phyloP scores from a whole-genome alignment of 2,888 invertebrate species.

The Oligia strigilis region DNA sequence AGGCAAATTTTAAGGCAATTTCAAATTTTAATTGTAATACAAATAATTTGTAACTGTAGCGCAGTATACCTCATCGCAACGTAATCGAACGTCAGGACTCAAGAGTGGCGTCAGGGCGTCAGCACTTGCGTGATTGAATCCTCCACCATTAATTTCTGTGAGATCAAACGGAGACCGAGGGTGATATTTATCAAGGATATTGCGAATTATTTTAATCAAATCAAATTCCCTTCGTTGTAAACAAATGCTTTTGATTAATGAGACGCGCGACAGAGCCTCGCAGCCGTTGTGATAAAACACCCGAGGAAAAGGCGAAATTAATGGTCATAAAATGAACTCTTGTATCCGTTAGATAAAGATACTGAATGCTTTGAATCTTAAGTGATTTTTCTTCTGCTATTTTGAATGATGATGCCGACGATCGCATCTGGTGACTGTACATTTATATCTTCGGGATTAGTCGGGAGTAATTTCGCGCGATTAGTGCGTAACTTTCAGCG shows the following conservation, averaged over 20 bases:
- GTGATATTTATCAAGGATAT: slow-evolving; percentile 91
- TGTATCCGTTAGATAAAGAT: slow-evolving; percentile 90
- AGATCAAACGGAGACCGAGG: slow-evolving; percentile 90
- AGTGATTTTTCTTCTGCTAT: slow-evolving; percentile 88
- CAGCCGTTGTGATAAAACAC: slow-evolving; percentile 90
- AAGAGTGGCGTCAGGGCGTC: slow-evolving; percentile 79
- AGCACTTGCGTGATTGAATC: slow-evolving; percentile 90
- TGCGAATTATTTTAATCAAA: slow-evolving; percentile 91
- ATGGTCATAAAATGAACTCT: slow-evolving; percentile 91
- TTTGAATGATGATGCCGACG: slow-evolving; percentile 86
- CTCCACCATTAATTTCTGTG: slow-evolving; percentile 89
- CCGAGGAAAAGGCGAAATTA: slow-evolving; percentile 90
- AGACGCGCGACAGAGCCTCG: slow-evolving; percentile 90
- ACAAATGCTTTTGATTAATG: slow-evolving; percentile 91
- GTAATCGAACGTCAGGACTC: slow-evolving; percentile 74
- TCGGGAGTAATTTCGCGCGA: slow-evolving; percentile 80
- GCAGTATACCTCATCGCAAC: slow-evolving; percentile 59
- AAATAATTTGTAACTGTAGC: slow-evolving; percentile 26
- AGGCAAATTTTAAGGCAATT: background rate
- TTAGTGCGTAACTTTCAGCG: slow-evolving; percentile 84
- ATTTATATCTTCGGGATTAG: slow-evolving; percentile 84
- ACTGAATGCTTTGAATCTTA: slow-evolving; percentile 89
- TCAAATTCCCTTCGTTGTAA: slow-evolving; percentile 91
- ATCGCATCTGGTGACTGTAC: slow-evolving; percentile 88
- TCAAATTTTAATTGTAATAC: background rate